phyloP scores from a whole-genome alignment of 2,113 vertebrate genomes.

The Lates calcarifer region DNA sequence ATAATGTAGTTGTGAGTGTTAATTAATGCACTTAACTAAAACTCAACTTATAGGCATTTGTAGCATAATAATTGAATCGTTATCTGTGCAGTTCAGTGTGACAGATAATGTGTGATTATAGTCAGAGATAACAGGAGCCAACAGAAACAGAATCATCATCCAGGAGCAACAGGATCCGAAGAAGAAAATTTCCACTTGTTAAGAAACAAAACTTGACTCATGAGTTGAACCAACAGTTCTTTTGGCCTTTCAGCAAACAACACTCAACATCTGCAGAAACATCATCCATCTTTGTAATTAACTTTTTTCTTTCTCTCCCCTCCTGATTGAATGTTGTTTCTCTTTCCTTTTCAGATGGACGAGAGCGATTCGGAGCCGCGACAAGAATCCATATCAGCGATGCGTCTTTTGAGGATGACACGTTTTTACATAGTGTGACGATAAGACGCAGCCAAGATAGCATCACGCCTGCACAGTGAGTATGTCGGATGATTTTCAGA shows the following conservation, averaged over 20 bases:
- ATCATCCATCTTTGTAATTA: neutral
- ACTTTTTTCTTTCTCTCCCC: neutral
- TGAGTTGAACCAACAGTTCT: neutral
- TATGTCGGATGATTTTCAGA: slow-evolving; percentile 46
- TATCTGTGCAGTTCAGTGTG: too few relatives aligned
- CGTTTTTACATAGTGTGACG: slow-evolving; percentile 23
- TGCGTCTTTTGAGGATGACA: slow-evolving; percentile 25
- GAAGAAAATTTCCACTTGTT: too few relatives aligned
- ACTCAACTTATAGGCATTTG: too few relatives aligned
- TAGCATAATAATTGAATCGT: too few relatives aligned
- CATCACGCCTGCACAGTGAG: slow-evolving; percentile 35
- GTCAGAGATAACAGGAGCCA: neutral
- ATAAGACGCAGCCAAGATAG: slow-evolving; percentile 44
- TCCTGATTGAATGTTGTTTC: neutral
- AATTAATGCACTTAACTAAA: too few relatives aligned
- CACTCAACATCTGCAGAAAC: neutral
- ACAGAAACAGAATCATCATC: neutral
- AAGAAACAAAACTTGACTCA: neutral
- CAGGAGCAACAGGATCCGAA: neutral
- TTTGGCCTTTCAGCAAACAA: neutral
- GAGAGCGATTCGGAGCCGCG: neutral
- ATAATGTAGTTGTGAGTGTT: too few relatives aligned
- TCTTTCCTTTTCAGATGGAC: neutral
- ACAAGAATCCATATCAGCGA: slow-evolving; percentile 44
- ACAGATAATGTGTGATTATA: too few relatives aligned